Evolutionary conservation across 2,113 vertebrate species (phyloP), one percentile per base, ranked within the genome.

Genomic region (Brachirus orientalis): DNA sequence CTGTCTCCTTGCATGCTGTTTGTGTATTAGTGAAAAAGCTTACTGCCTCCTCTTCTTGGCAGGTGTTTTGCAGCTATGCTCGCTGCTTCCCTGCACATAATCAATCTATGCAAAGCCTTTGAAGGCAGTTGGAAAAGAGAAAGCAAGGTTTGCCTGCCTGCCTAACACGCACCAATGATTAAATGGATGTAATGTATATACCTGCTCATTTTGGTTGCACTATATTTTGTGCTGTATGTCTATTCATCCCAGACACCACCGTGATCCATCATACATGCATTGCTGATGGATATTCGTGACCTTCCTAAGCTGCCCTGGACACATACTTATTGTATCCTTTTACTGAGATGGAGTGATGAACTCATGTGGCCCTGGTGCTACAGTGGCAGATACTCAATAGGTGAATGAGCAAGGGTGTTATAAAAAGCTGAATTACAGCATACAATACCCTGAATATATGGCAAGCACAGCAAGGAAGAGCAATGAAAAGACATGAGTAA

Each of bases 151-250:
- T 57, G 54, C 72, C 81, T 68, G 74, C 61, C 58, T 78, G 55
- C 43, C 74, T 77, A 80, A 85, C 85, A 90, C 57, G 45, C 74
- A 58, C 63, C 20, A 75, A 89, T 92, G 87, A 92, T 92, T 93
- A 92, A 92, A 92, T 88, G 88, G 89, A 88, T 92, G 90, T 90
- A 92, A 92, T 89, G 88, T 91, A 91, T 91, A 91, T 90, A 89
- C 80, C 65, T 88, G 58, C 78, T 62, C 56, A 41, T 81, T 90
- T 89, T 88, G 88, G 88, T 80, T 75, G 90, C 82, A 73, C 79
- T 90, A 83, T 91, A 78, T 91, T 92, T 91, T 74, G 80, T 83
- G 83, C 90, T 82, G 80, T 83, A 55, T 91, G 86, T 85, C 88
- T 91, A 91, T 93, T 93, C 90, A 92, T 90, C 70, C 74, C 73